Evolutionary conservation across 1,140 invertebrate genomes (phyloP).

Genomic region (Myzus persicae): DNA sequence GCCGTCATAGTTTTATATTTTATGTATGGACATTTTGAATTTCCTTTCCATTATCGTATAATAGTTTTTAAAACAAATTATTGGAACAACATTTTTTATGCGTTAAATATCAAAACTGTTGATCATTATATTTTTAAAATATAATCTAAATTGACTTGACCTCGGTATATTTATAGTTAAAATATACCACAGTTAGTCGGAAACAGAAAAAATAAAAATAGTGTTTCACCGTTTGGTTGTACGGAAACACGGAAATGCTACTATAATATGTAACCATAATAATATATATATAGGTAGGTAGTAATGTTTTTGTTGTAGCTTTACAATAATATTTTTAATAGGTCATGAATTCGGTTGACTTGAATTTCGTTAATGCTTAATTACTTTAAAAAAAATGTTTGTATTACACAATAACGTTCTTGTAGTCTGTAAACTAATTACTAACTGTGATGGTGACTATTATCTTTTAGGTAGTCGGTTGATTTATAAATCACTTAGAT

Average conservation of each 20-base stretch:
- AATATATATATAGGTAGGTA: too few relatives aligned
- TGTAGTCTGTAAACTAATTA: too few relatives aligned
- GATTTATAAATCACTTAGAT: not conserved
- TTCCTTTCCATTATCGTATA: not conserved
- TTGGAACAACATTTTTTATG: not conserved
- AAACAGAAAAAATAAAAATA: not conserved
- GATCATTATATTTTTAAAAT: not conserved
- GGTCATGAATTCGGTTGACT: not conserved
- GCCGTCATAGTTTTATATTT: constrained; percentile 21
- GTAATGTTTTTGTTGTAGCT: not conserved
- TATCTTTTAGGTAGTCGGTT: too few relatives aligned
- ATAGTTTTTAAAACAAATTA: not conserved
- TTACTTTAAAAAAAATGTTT: not conserved
- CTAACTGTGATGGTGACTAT: too few relatives aligned
- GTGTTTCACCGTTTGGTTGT: not conserved
- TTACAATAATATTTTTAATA: not conserved
- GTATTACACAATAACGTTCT: not conserved
- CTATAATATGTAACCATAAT: not conserved
- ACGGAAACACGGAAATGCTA: not conserved
- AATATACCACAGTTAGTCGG: not conserved
- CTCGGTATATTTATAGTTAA: not conserved
- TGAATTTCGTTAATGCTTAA: not conserved
- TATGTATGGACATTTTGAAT: constrained; percentile 13
- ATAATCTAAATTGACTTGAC: not conserved
- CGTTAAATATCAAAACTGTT: not conserved